Base-by-base conservation (phyloP, 1,140 invertebrate species). In the Rhyzopertha dominica region DNA sequence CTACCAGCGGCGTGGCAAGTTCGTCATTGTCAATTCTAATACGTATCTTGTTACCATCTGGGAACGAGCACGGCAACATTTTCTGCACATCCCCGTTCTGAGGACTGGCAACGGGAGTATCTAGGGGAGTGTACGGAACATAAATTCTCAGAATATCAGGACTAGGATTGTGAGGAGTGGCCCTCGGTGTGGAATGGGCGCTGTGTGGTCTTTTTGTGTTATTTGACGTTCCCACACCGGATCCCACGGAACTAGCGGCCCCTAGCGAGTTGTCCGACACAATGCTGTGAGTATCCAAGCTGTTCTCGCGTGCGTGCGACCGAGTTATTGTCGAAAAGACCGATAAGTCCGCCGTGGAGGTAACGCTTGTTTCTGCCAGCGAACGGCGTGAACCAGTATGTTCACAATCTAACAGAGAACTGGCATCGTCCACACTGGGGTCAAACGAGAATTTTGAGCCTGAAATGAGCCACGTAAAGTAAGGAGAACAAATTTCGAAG, bases 351-450 rank as follows among this genome's bases (percentile, higher is more conserved):
- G 85, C 84, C 3, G 85, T 87, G 8, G 86, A 89, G 1, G 85
- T 89, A 13, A 87, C 82, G 39, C 84, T 87, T 2, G 87, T 90
- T 52, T 87, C 85, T 9, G 85, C 84, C 23, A 90, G 71, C 18
- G 85, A 89, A 14, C 82, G 76, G 40, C 84, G 70, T 4, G 85
- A 88, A 14, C 82, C 81, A 40, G 74, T 74, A 26, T 71, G 68
- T 4, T 73, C 69, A 36, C 69, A 70, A 26, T 73, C 74, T 16
- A 74, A 50, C 14, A 81, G 67, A 36, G 80, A 83, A 60, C 76
- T 76, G 25, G 75, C 77, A 48, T 84, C 81, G 35, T 82, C 80
- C 35, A 82, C 72, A 56, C 79, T 81, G 20, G 75, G 76, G 62
- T 82, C 80, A 56, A 80, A 77, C 10, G 79, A 81, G 56, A 77